These are phyloP conservation scores for Cebidichthys violaceus DNA, from an alignment of 2,113 vertebrate genomes.

Conservation along the genomic window DNA sequence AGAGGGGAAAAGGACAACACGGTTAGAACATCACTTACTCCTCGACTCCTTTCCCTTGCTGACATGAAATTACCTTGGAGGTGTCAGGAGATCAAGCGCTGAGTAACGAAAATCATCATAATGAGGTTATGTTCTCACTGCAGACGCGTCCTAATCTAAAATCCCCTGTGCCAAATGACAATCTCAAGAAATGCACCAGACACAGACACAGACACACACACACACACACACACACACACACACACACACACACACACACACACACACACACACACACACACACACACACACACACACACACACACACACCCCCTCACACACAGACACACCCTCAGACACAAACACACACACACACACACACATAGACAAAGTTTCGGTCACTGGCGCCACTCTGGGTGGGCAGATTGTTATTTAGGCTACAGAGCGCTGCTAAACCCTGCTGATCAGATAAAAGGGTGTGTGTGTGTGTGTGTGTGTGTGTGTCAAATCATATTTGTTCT, in stretches of 20 bases:
- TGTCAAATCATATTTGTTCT: slow-evolving; percentile 29
- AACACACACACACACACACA: neutral
- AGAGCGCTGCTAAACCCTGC: slow-evolving; percentile 26
- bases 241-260: neutral
- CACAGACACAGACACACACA: too few relatives aligned
- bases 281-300: neutral
- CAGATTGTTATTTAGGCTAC: slow-evolving; percentile 71
- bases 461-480: slow-evolving; percentile 19
- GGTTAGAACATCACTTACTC: slow-evolving; percentile 66
- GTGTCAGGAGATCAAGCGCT: neutral
- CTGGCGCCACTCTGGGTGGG: slow-evolving; percentile 53
- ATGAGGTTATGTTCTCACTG: neutral
- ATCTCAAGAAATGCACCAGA: slow-evolving; percentile 1
- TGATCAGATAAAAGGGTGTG: slow-evolving; percentile 55
- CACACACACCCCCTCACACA: too few relatives aligned
- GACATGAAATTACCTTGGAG: slow-evolving; percentile 44
- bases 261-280: neutral
- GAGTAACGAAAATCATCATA: neutral
- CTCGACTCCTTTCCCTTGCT: slow-evolving; percentile 1
- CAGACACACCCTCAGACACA: neutral
- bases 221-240: neutral
- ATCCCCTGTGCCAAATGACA: slow-evolving; percentile 26
- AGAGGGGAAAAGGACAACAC: slow-evolving; percentile 45
- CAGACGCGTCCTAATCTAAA: neutral
- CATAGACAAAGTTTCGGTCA: slow-evolving; percentile 7